These are phyloP conservation scores for Oreamnos americanus DNA, from an alignment of 2,113 vertebrate genomes.

Conservation along the genomic window DNA sequence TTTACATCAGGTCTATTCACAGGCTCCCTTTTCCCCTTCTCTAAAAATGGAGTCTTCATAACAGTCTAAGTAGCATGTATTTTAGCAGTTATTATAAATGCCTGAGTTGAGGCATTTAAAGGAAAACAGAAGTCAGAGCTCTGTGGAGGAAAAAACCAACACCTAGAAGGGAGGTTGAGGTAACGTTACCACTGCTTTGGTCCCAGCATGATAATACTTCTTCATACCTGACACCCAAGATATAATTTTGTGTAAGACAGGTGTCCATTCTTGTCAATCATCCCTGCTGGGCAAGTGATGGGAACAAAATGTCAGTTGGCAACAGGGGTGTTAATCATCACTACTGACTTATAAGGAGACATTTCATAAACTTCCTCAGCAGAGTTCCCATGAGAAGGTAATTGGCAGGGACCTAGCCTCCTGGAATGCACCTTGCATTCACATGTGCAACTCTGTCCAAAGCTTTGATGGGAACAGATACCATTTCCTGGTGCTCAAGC, in stretches of 20 bases:
- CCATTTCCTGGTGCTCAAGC: conserved; percentile 55
- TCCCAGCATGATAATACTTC: background rate
- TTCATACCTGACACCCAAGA: background rate
- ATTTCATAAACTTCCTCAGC: conserved; percentile 72
- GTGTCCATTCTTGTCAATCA: conserved; percentile 58
- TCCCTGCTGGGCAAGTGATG: conserved; percentile 66
- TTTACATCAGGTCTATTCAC: conserved; percentile 16
- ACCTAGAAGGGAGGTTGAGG: background rate
- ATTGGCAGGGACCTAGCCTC: conserved; percentile 51
- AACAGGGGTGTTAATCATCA: conserved; percentile 72
- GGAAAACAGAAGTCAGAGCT: conserved; percentile 25
- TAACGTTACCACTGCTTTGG: conserved; percentile 31
- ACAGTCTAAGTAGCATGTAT: background rate
- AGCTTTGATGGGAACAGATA: conserved; percentile 70
- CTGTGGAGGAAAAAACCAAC: background rate
- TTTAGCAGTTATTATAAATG: conserved; percentile 36
- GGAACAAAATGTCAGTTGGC: conserved; percentile 69
- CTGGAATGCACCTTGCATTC: conserved; percentile 62
- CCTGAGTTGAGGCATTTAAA: background rate
- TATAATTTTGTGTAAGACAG: conserved; percentile 41
- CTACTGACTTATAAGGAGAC: conserved; percentile 65
- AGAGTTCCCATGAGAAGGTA: conserved; percentile 59
- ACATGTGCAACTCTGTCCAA: conserved; percentile 69
- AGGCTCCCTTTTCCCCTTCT: background rate
- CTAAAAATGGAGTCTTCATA: conserved; percentile 12